Evolutionary conservation across 1,140 invertebrate species (phyloP).

Genomic region (Chironomus striatipennis): DNA sequence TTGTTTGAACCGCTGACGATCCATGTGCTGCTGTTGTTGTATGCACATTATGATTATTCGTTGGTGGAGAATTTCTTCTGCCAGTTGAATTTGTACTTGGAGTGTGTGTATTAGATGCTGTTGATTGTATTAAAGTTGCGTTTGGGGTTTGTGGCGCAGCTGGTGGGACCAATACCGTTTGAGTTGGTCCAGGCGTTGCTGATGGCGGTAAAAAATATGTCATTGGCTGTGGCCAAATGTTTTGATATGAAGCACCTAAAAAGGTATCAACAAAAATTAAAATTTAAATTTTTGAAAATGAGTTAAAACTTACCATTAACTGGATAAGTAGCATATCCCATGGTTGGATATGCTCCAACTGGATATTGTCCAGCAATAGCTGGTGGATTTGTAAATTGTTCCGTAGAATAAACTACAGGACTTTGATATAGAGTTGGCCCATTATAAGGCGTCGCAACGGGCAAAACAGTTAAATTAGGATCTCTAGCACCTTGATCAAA

Average conservation of each 20-base stretch:
- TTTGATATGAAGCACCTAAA: conserved; percentile 24
- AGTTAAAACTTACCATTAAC: conserved; percentile 34
- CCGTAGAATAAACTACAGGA: conserved; percentile 37
- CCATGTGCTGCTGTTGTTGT: conserved; percentile 29
- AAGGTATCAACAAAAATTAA: background rate
- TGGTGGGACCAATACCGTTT: background rate
- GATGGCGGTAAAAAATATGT: conserved; percentile 36
- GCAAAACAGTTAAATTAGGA: conserved; percentile 28
- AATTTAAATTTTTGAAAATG: background rate
- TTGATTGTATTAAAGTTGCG: conserved; percentile 7
- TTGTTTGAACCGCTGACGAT: conserved; percentile 26
- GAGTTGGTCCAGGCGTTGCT: conserved; percentile 25
- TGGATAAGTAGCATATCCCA: conserved; percentile 32
- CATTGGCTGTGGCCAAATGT: conserved; percentile 34
- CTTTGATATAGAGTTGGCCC: conserved; percentile 37
- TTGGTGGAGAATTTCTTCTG: conserved; percentile 34
- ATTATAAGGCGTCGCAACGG: conserved; percentile 34
- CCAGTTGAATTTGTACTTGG: conserved; percentile 28
- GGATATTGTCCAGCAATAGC: conserved; percentile 33
- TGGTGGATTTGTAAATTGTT: conserved; percentile 31
- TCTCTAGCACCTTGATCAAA: conserved; percentile 36
- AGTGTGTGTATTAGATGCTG: conserved; percentile 2
- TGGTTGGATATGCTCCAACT: conserved; percentile 26
- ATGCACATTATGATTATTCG: conserved; percentile 27
- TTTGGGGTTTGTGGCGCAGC: conserved; percentile 17